These are phyloP conservation scores for Geotrypetes seraphini DNA, from an alignment of 2,797 vertebrate genomes.

Conservation along the genomic window DNA sequence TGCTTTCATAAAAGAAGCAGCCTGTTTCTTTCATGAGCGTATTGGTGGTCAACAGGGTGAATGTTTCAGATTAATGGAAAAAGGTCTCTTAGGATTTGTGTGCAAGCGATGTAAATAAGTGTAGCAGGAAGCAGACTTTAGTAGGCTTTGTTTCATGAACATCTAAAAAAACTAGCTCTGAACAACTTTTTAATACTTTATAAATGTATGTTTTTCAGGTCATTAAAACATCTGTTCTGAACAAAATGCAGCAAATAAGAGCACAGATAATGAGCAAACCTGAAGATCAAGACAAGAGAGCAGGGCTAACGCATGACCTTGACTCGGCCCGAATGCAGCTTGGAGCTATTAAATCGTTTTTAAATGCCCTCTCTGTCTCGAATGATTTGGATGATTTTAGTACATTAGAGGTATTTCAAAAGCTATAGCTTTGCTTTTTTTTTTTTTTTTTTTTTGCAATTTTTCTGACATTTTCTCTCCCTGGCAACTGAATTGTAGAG, in stretches of 20 bases:
- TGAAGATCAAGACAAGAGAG: conserved; percentile 19
- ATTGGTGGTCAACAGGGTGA: too few relatives aligned
- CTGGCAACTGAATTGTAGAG: too few relatives aligned
- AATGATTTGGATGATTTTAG: conserved; percentile 60
- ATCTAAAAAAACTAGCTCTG: neutral
- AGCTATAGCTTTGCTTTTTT: too few relatives aligned
- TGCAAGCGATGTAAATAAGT: neutral
- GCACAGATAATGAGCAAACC: conserved; percentile 15
- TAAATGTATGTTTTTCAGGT: conserved; percentile 41
- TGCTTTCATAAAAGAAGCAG: too few relatives aligned
- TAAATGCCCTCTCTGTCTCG: conserved; percentile 53
- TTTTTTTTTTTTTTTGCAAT: neutral
- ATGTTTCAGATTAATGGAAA: too few relatives aligned
- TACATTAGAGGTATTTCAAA: conserved; percentile 49
- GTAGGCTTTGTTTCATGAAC: neutral
- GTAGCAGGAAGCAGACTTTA: neutral
- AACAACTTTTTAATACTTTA: neutral
- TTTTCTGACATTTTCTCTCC: too few relatives aligned
- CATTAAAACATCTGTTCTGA: conserved; percentile 54
- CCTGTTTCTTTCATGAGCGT: too few relatives aligned
- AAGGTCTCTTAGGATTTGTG: too few relatives aligned
- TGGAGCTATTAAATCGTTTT: conserved; percentile 55
- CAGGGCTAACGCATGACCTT: conserved; percentile 52
- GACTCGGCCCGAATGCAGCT: conserved; percentile 60
- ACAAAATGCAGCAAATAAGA: conserved; percentile 47